Percentiles rank a stretch among this genome's conserved stretches.
phyloP scores from a whole-genome alignment of 2,888 invertebrate species.

The Marasmarcha lunaedactyla region DNA sequence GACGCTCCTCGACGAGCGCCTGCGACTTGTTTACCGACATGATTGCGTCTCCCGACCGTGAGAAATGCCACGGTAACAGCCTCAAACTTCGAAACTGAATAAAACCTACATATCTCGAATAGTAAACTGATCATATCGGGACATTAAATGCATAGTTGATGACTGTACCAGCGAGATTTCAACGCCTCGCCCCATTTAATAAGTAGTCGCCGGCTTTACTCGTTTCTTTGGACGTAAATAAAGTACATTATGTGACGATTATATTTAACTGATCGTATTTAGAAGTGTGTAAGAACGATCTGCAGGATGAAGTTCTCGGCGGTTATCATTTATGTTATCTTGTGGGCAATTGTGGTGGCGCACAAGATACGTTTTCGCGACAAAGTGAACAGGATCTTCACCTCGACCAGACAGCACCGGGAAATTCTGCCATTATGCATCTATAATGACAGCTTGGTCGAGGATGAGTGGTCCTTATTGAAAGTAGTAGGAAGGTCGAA shows the following conservation, averaged over 20 bases:
- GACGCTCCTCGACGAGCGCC: constrained; percentile 21
- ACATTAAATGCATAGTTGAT: constrained; percentile 40
- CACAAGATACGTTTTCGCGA: constrained; percentile 59
- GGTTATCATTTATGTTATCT: constrained; percentile 57
- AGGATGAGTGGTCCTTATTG: constrained; percentile 63
- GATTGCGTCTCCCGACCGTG: constrained; percentile 27
- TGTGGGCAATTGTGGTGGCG: constrained; percentile 44
- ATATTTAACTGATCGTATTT: constrained; percentile 44
- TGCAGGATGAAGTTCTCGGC: constrained; percentile 49
- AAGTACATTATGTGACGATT: constrained; percentile 61
- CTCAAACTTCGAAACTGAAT: constrained; percentile 13
- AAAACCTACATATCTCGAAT: constrained; percentile 23
- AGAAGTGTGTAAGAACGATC: constrained; percentile 40
- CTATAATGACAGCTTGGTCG: constrained; percentile 63
- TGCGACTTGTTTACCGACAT: constrained; percentile 51
- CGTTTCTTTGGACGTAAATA: constrained; percentile 48
- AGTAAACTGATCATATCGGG: constrained; percentile 27
- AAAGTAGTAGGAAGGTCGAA: constrained; percentile 60
- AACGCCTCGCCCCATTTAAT: constrained; percentile 44
- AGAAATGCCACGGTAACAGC: constrained; percentile 18
- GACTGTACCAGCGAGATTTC: constrained; percentile 56
- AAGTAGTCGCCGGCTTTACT: constrained; percentile 43
- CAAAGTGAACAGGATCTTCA: constrained; percentile 58
- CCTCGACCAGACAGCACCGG: constrained; percentile 46
- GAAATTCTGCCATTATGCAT: constrained; percentile 52